A percentile compares a stretch with the other conserved stretches of the same genome.
Conservation (phyloP, 2,113 vertebrate genomes). For the Grus americana region DNA sequence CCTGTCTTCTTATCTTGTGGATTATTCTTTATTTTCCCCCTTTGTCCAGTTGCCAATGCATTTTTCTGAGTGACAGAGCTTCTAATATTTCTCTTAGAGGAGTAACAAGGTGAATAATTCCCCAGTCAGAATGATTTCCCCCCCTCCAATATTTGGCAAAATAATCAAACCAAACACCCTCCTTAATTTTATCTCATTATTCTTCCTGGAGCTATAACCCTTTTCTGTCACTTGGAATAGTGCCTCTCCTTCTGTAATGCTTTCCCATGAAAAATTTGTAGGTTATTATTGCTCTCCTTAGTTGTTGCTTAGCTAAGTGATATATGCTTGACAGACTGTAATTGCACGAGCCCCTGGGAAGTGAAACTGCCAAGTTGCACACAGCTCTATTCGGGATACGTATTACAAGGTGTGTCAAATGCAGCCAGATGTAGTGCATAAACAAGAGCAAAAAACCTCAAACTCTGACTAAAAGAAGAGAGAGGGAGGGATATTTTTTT, state of each 20-base stretch:
- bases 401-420: slow-evolving; percentile 45
- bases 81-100: not conserved
- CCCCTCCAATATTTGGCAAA: not conserved
- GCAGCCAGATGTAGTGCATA: slow-evolving; percentile 4
- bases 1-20: not conserved
- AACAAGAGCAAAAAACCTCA: not conserved
- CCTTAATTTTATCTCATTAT: slow-evolving; percentile 38
- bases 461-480: not conserved
- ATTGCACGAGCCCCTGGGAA: slow-evolving; percentile 60
- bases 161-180: not conserved
- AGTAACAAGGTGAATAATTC: slow-evolving; percentile 20
- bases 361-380: slow-evolving; percentile 37
- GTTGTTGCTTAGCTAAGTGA: slow-evolving; percentile 63
- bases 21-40: not conserved
- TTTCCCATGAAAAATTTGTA: slow-evolving; percentile 19
- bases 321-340: slow-evolving; percentile 53
- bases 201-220: not conserved
- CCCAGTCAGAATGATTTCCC: not conserved
- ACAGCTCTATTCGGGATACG: slow-evolving; percentile 13
- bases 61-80: not conserved
- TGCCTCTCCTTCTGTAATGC: not conserved
- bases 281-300: slow-evolving; percentile 52
- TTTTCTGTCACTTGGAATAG: slow-evolving; percentile 12
- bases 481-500: not conserved
- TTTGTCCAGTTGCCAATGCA: not conserved